These are phyloP conservation scores for Pseudococcus jackbeardsleyi DNA, from an alignment of 2,888 invertebrate genomes.

Conservation along the genomic window DNA sequence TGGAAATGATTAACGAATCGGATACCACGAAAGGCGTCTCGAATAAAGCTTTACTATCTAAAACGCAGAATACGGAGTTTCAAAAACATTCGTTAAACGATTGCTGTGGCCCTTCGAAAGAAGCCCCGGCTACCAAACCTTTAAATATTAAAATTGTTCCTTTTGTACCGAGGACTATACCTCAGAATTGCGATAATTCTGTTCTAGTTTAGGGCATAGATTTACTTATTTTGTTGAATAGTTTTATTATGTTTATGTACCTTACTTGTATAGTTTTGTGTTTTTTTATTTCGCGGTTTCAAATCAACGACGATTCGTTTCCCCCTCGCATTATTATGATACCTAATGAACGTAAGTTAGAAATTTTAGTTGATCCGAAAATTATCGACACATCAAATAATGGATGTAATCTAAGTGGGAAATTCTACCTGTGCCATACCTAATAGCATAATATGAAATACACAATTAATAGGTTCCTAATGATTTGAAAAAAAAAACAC, in stretches of 20 bases:
- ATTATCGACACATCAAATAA: not conserved
- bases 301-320: not conserved
- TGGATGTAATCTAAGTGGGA: not conserved
- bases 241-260: not conserved
- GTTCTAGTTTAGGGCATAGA: not conserved
- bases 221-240: slow-evolving; percentile 17
- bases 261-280: not conserved
- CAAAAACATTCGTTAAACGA: slow-evolving; percentile 31
- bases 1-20: slow-evolving; percentile 76
- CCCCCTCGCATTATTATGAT: not conserved
- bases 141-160: slow-evolving; percentile 50
- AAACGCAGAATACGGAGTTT: slow-evolving; percentile 59
- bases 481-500: too few relatives aligned
- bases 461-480: too few relatives aligned
- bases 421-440: too few relatives aligned
- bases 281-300: not conserved
- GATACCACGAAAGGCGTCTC: slow-evolving; percentile 67
- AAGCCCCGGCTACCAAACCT: slow-evolving; percentile 25
- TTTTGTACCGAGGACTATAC: slow-evolving; percentile 29
- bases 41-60: slow-evolving; percentile 49
- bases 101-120: slow-evolving; percentile 2
- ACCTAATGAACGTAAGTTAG: not conserved
- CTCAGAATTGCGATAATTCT: slow-evolving; percentile 46
- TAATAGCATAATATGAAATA: too few relatives aligned
- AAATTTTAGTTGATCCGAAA: not conserved